Conservation (phyloP, 2,113 vertebrate genomes). For the Oryzias javanicus region DNA sequence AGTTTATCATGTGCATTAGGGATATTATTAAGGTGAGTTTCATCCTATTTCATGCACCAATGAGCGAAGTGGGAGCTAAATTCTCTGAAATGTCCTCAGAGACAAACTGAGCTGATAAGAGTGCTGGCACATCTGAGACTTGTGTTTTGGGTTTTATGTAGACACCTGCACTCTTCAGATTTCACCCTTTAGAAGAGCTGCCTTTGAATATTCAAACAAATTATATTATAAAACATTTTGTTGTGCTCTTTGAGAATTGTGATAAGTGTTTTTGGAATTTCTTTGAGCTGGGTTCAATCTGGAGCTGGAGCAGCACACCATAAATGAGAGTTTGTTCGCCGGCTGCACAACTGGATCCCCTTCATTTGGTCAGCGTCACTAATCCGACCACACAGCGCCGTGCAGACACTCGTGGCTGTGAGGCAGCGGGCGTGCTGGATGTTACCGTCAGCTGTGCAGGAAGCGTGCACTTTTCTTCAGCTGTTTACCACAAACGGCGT, state of each 20-base stretch:
- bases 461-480: no score
- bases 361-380: conserved; percentile 16
- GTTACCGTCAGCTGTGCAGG: no score
- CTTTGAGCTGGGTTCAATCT: conserved; percentile 14
- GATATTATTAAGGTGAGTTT: conserved; percentile 46
- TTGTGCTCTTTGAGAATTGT: not conserved
- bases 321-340: conserved; percentile 18
- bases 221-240: no score
- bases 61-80: conserved; percentile 31
- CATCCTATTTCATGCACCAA: conserved; percentile 50
- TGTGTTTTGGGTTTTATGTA: conserved; percentile 6
- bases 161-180: conserved; percentile 4
- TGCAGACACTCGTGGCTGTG: no score
- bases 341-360: conserved; percentile 10
- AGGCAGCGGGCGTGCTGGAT: no score
- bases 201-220: no score
- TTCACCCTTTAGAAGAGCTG: not conserved
- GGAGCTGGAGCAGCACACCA: conserved; percentile 2
- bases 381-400: conserved; percentile 4
- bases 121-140: conserved; percentile 5
- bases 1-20: conserved; percentile 20
- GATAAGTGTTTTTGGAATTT: not conserved
- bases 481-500: no score
- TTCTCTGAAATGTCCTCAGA: conserved; percentile 30
- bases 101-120: conserved; percentile 33